Base-by-base conservation (phyloP, 2,888 invertebrate genomes). In the Zygothrica quintamaculata region DNA sequence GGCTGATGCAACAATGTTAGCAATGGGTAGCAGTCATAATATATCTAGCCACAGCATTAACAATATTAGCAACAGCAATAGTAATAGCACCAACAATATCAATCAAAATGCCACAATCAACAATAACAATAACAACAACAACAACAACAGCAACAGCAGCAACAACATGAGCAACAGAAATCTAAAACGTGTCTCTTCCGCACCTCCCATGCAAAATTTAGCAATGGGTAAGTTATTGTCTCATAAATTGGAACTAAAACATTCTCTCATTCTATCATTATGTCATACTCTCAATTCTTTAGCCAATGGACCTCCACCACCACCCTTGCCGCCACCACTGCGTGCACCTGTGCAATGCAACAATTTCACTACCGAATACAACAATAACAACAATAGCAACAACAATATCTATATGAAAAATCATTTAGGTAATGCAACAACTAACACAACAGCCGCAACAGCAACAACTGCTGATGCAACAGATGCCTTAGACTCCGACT, bases 301-400 rank as follows among this genome's bases (percentile, higher is more conserved):
- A 89, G 91, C 80, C 0, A 89, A 76, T 67, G 91, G 95, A 0
- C 94, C 95, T 0, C 95, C 95, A 0, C 95, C 95, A 0, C 95
- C 95, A 0, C 95, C 95, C 0, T 93, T 95, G 11, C 94, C 94
- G 0, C 93, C 93, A 0, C 92, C 93, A 0, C 90, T 93, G 0
- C 92, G 92, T 3, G 92, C 92, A 0, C 91, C 92, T 0, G 51
- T 70, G 3, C 77, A 81, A 1, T 78, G 67, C 36, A 81, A 75
- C 61, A 87, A 81, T 55, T 56, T 76, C 15, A 75, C 72, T 47
- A 43, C 47, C 2, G 88, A 86, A 8, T 58, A 66, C 9, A 25
- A 57, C 4, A 34, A 16, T 60, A 78, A 15, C 52, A 72, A 13
- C 44, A 42, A 5, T 43, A 48, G 12, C 39, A 48, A 3, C 36